Evolutionary conservation across 2,113 vertebrate genomes (phyloP).

Genomic region (Paracanthobrama guichenoti): DNA sequence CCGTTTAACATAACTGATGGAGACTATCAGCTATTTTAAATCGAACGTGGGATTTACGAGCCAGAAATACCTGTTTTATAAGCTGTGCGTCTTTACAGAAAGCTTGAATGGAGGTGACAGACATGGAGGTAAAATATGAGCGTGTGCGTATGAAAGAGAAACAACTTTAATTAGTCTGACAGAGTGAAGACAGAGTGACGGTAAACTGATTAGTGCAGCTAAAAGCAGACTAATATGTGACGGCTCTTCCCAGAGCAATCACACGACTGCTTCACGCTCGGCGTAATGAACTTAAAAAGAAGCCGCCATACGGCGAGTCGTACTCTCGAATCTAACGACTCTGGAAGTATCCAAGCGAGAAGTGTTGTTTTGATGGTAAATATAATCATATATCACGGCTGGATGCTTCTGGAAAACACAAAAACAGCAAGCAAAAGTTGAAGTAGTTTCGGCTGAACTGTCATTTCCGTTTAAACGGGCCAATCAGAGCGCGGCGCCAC

Average conservation of each 20-base stretch:
- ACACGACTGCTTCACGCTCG: not conserved
- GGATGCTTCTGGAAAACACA: not conserved
- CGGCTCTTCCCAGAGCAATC: constrained; percentile 42
- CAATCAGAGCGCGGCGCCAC: constrained; percentile 25
- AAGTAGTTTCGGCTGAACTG: not conserved
- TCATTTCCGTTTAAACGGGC: not conserved
- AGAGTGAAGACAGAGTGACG: constrained; percentile 12
- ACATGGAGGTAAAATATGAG: not conserved
- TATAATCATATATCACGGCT: not conserved
- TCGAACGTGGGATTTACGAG: not conserved
- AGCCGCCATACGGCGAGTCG: no score
- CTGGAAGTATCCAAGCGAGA: not conserved
- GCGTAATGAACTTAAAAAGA: not conserved
- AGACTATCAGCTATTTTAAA: not conserved
- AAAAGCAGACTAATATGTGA: not conserved
- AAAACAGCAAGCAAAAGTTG: not conserved
- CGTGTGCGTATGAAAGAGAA: not conserved
- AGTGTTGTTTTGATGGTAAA: not conserved
- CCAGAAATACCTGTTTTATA: not conserved
- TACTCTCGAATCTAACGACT: no score
- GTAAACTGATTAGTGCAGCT: constrained; percentile 35
- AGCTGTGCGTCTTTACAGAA: not conserved
- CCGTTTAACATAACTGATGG: not conserved
- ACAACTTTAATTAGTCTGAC: constrained; percentile 21
- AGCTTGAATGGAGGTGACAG: not conserved